Evolutionary conservation across 2,113 vertebrate species (phyloP).

Genomic region (Oplegnathus fasciatus): DNA sequence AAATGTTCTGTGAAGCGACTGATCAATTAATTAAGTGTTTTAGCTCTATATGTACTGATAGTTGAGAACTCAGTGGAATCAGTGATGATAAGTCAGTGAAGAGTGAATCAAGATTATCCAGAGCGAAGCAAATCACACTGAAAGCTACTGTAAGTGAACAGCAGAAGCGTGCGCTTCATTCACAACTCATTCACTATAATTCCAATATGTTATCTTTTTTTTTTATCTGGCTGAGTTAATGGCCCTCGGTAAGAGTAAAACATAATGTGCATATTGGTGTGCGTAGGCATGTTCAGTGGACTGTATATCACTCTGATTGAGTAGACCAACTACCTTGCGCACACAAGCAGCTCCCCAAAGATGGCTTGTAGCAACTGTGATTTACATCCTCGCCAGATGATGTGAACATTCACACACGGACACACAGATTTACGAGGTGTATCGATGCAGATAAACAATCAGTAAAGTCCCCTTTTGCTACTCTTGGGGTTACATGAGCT

Average conservation of each 20-base stretch:
- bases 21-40: background rate
- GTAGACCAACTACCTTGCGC: constrained; percentile 9
- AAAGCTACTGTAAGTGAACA: constrained; percentile 6
- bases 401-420: background rate
- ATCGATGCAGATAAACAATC: constrained; percentile 57
- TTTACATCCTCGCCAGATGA: constrained; percentile 40
- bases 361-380: constrained; percentile 42
- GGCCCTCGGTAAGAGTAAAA: background rate
- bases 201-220: background rate
- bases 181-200: background rate
- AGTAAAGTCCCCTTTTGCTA: constrained; percentile 4
- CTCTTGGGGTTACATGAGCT: constrained; percentile 61
- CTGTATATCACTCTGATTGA: constrained; percentile 36
- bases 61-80: background rate
- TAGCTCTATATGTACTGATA: background rate
- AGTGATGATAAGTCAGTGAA: background rate
- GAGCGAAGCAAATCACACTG: background rate
- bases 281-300: constrained; percentile 9
- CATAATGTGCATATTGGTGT: background rate
- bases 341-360: constrained; percentile 43
- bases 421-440: constrained; percentile 52
- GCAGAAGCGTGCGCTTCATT: background rate
- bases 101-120: background rate
- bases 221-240: constrained; percentile 20
- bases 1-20: background rate